Percentiles rank a stretch among this genome's conserved stretches.
Evolutionary conservation across 2,888 invertebrate species (phyloP).

Genomic region (Timema cristinae): DNA sequence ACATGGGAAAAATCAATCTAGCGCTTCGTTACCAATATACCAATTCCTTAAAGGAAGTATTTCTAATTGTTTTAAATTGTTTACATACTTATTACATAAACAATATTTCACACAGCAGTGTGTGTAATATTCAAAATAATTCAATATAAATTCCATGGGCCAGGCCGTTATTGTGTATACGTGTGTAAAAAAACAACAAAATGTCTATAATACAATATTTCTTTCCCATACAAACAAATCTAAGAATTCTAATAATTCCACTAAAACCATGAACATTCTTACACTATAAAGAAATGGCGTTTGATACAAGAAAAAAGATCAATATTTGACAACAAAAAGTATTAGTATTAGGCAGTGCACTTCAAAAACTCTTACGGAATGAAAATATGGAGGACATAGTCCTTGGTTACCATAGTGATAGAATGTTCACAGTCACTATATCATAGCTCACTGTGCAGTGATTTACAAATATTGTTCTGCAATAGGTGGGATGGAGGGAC

Average conservation of each 20-base stretch:
- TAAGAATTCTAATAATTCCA: constrained; percentile 18
- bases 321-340: constrained; percentile 11
- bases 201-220: constrained; percentile 19
- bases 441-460: too few relatives aligned
- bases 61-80: constrained; percentile 12
- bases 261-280: constrained; percentile 27
- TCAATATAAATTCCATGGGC: constrained; percentile 31
- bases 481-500: too few relatives aligned
- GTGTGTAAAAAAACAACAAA: constrained; percentile 26
- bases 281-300: constrained; percentile 18
- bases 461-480: too few relatives aligned
- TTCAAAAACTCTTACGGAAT: constrained; percentile 17
- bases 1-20: constrained; percentile 1
- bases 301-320: not conserved
- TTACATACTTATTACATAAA: constrained; percentile 7
- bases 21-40: not conserved
- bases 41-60: constrained; percentile 18
- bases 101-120: constrained; percentile 18
- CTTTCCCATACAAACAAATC: constrained; percentile 21
- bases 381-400: constrained; percentile 22
- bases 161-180: constrained; percentile 28
- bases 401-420: constrained; percentile 21
- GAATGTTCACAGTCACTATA: constrained; percentile 24
- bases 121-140: constrained; percentile 21
- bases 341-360: constrained; percentile 1